A percentile compares a stretch with the other conserved stretches of the same genome.
Evolutionary conservation across 2,113 vertebrate genomes (phyloP).

Genomic region (Nansenia antarctica): DNA sequence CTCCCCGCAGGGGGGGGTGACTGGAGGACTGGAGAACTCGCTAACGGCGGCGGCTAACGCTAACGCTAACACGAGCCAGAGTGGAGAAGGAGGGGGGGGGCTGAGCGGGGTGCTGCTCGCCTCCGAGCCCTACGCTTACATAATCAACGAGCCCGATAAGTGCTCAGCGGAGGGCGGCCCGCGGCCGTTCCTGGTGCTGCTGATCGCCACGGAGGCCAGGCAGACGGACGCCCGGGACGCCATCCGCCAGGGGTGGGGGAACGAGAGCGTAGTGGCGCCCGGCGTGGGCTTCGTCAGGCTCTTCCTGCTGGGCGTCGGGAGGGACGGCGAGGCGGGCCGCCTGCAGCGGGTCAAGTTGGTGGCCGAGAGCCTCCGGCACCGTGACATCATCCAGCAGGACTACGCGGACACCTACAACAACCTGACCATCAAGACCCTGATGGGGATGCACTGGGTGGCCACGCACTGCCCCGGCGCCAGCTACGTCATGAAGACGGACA

Average conservation of each 20-base stretch:
- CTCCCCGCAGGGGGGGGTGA: conserved; percentile 71
- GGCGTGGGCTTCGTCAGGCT: conserved; percentile 80
- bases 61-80: conserved; percentile 83
- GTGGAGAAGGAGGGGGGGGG: conserved; percentile 72
- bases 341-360: conserved; percentile 80
- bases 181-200: conserved; percentile 86
- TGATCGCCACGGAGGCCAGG: conserved; percentile 89
- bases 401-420: conserved; percentile 95
- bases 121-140: conserved; percentile 82
- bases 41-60: conserved; percentile 77
- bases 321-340: conserved; percentile 65
- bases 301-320: conserved; percentile 87
- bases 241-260: conserved; percentile 96
- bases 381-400: conserved; percentile 93
- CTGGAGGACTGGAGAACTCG: conserved; percentile 70
- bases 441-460: conserved; percentile 98
- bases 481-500: conserved; percentile 98
- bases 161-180: conserved; percentile 75
- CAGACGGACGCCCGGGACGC: conserved; percentile 88
- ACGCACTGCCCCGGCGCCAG: conserved; percentile 81
- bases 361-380: conserved; percentile 86
- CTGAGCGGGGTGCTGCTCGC: conserved; percentile 46
- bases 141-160: conserved; percentile 88
- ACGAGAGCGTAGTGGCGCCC: conserved; percentile 82
- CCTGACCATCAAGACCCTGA: conserved; percentile 93